Conservation (phyloP, 2,113 vertebrate species). For the Etheostoma spectabile region DNA sequence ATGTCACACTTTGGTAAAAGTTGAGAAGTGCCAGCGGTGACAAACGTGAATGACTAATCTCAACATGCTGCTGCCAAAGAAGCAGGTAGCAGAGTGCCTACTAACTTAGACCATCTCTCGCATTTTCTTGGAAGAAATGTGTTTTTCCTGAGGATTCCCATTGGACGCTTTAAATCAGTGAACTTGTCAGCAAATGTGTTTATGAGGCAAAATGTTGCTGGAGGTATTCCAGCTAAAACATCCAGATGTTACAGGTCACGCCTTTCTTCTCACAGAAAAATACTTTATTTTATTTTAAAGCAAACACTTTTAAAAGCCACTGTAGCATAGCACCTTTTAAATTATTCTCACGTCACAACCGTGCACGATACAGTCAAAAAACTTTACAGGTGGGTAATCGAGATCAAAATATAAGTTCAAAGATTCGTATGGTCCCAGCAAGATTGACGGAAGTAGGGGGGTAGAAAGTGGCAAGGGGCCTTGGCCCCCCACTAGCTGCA, state of each 20-base stretch:
- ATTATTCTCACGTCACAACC: neutral
- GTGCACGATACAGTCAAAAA: too few relatives aligned
- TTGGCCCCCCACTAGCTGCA: too few relatives aligned
- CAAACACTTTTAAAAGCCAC: neutral
- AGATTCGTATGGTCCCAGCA: too few relatives aligned
- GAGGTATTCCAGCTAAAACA: conserved; percentile 29
- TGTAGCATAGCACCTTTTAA: neutral
- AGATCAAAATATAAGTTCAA: too few relatives aligned
- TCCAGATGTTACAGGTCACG: neutral
- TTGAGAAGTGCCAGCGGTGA: conserved; percentile 50
- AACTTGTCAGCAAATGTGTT: conserved; percentile 58
- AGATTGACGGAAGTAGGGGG: too few relatives aligned
- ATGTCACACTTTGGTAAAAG: conserved; percentile 64
- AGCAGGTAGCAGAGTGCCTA: conserved; percentile 49
- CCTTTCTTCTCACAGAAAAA: neutral
- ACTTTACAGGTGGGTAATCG: too few relatives aligned
- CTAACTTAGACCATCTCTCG: neutral
- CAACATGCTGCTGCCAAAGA: conserved; percentile 34
- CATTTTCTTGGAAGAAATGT: conserved; percentile 31
- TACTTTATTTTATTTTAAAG: neutral
- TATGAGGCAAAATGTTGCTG: conserved; percentile 36
- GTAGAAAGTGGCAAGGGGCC: too few relatives aligned
- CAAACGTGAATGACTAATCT: conserved; percentile 62
- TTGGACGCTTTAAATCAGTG: conserved; percentile 47
- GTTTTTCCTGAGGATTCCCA: conserved; percentile 42